Evolutionary conservation across 2,113 vertebrate species (phyloP).

Genomic region (Deroptyus accipitrinus): DNA sequence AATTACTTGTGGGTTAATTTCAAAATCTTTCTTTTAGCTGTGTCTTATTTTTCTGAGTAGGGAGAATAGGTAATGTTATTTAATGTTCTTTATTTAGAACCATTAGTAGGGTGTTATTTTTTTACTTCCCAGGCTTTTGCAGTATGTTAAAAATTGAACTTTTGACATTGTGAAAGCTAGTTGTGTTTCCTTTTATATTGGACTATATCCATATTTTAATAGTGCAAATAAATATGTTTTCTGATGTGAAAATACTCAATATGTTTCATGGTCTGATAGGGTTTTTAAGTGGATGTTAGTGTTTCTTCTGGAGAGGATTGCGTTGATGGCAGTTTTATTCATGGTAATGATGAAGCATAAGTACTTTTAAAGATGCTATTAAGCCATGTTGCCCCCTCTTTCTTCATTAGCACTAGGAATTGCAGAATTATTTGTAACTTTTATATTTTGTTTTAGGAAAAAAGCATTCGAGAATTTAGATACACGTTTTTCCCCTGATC

Average conservation of each 20-base stretch:
- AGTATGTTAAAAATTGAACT: not conserved
- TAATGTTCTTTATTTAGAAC: not conserved
- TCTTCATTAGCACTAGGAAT: not conserved
- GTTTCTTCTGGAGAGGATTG: not conserved
- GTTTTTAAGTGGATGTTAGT: not conserved
- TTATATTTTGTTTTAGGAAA: not conserved
- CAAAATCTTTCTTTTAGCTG: not conserved
- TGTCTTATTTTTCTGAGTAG: not conserved
- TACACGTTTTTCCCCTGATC: rapidly evolving
- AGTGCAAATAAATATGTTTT: not conserved
- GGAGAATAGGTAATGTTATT: not conserved
- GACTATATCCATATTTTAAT: not conserved
- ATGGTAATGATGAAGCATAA: not conserved
- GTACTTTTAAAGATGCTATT: not conserved
- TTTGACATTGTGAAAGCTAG: not conserved
- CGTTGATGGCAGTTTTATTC: not conserved
- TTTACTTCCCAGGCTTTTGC: not conserved
- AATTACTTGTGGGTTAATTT: not conserved
- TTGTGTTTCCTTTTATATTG: not conserved
- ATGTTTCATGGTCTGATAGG: not conserved
- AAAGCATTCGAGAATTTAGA: not conserved
- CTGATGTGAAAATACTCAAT: not conserved
- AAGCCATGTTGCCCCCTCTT: not conserved
- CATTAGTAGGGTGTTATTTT: not conserved
- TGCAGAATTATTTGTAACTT: not conserved